phyloP scores from a whole-genome alignment of 92 coral and sea anemone species.

The Epizoanthus ramosus region DNA sequence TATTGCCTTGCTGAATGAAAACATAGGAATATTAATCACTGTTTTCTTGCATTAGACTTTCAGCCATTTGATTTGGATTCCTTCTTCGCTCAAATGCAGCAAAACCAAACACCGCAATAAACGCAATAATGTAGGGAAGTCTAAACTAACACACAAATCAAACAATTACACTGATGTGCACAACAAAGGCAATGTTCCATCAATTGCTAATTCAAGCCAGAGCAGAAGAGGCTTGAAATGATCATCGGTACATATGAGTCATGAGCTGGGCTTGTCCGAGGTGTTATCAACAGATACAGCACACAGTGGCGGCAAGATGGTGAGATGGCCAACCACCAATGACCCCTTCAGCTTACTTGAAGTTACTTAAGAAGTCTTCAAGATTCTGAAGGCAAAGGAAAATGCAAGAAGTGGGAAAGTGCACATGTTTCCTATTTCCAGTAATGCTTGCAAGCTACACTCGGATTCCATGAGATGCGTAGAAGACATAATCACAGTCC shows the following conservation, averaged over 20 bases:
- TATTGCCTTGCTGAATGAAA: no score
- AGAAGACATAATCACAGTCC: no score
- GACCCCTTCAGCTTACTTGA: neutral
- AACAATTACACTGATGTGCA: neutral
- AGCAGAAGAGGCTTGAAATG: neutral
- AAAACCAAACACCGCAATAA: slow-evolving; percentile 22
- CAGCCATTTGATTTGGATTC: slow-evolving; percentile 38
- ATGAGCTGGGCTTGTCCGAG: neutral
- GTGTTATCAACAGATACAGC: neutral
- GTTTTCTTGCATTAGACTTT: slow-evolving; percentile 17
- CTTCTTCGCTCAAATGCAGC: slow-evolving; percentile 36
- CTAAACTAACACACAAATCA: neutral
- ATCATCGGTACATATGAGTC: neutral
- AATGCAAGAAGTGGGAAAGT: slow-evolving; percentile 8
- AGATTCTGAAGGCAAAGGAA: neutral
- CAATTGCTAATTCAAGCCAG: neutral
- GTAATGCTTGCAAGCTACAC: no score
- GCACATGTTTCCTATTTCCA: neutral
- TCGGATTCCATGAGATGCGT: no score
- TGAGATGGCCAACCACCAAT: neutral
- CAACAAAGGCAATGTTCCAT: neutral
- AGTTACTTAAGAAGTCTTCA: neutral
- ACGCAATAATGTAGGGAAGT: neutral
- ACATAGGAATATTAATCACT: neutral
- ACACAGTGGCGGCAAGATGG: neutral